Percentiles rank a stretch among this genome's conserved stretches.
phyloP scores from a whole-genome alignment of 2,888 invertebrate genomes.

The Cheilosia pagana region DNA sequence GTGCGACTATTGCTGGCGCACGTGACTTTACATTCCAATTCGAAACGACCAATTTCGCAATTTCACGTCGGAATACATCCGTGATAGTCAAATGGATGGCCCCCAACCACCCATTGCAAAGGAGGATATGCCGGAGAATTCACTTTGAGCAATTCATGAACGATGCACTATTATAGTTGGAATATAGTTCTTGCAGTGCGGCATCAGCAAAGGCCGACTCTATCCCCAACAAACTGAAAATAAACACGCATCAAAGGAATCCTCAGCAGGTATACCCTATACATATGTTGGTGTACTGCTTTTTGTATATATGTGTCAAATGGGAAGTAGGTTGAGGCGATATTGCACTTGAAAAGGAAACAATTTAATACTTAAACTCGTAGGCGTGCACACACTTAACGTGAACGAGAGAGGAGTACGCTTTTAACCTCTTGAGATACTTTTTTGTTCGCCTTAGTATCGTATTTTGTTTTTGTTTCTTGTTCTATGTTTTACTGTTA shows the following conservation, averaged over 20 bases:
- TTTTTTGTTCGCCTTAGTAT: constrained; percentile 38
- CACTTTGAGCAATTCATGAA: constrained; percentile 26
- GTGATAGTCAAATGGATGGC: constrained; percentile 32
- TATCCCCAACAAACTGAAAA: constrained; percentile 1
- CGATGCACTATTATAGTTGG: constrained; percentile 5
- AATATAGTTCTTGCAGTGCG: constrained; percentile 23
- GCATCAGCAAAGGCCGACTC: constrained; percentile 18
- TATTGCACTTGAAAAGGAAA: constrained; percentile 75
- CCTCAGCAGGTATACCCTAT: not conserved
- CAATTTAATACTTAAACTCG: constrained; percentile 75
- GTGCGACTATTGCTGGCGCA: constrained; percentile 72
- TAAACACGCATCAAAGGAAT: not conserved
- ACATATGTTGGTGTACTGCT: not conserved
- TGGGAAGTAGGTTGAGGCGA: constrained; percentile 72
- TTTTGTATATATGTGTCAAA: constrained; percentile 2
- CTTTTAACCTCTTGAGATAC: constrained; percentile 75
- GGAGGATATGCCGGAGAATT: constrained; percentile 16
- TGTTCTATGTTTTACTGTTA: constrained; percentile 23
- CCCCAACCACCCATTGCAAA: not conserved
- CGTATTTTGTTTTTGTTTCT: constrained; percentile 45
- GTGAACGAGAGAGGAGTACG: constrained; percentile 55
- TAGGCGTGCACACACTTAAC: constrained; percentile 73
- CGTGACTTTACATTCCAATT: constrained; percentile 70
- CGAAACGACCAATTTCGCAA: constrained; percentile 62
- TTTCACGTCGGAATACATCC: constrained; percentile 52